Percentiles rank a stretch among this genome's conserved stretches.
These are phyloP conservation scores for Mactra quadrangularis DNA, from an alignment of 1,140 invertebrate species.

Conservation along the genomic window DNA sequence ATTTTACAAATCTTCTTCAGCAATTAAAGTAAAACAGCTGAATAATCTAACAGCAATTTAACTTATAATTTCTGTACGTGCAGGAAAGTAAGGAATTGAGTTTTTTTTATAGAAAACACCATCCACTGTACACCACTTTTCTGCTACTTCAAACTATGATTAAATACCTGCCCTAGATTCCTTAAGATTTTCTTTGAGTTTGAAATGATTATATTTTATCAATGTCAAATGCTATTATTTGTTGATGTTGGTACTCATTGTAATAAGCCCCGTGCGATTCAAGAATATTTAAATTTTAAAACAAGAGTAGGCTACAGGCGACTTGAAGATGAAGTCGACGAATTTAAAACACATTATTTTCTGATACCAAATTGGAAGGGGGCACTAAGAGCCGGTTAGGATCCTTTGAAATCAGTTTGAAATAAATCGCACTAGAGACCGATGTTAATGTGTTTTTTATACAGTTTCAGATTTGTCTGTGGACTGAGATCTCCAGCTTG, in stretches of 20 bases:
- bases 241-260: slow-evolving; percentile 28
- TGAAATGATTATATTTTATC: slow-evolving; percentile 37
- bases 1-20: too few relatives aligned
- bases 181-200: slow-evolving; percentile 11
- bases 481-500: too few relatives aligned
- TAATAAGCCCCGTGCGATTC: slow-evolving; percentile 49
- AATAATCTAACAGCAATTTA: too few relatives aligned
- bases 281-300: slow-evolving; percentile 56
- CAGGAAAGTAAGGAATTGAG: too few relatives aligned
- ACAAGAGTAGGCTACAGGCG: slow-evolving; percentile 9
- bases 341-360: slow-evolving; percentile 62
- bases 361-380: slow-evolving; percentile 43
- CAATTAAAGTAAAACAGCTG: too few relatives aligned
- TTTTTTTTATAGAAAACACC: too few relatives aligned
- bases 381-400: slow-evolving; percentile 18
- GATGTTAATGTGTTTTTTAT: slow-evolving; percentile 46
- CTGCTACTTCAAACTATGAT: too few relatives aligned
- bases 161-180: background rate
- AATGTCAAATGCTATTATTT: slow-evolving; percentile 59
- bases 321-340: slow-evolving; percentile 41
- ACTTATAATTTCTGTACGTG: too few relatives aligned
- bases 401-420: slow-evolving; percentile 17
- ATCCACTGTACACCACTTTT: too few relatives aligned
- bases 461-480: slow-evolving; percentile 21
- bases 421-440: slow-evolving; percentile 16